Evolutionary conservation across 1,140 invertebrate genomes (phyloP).

Genomic region (Monomorium pharaonis): DNA sequence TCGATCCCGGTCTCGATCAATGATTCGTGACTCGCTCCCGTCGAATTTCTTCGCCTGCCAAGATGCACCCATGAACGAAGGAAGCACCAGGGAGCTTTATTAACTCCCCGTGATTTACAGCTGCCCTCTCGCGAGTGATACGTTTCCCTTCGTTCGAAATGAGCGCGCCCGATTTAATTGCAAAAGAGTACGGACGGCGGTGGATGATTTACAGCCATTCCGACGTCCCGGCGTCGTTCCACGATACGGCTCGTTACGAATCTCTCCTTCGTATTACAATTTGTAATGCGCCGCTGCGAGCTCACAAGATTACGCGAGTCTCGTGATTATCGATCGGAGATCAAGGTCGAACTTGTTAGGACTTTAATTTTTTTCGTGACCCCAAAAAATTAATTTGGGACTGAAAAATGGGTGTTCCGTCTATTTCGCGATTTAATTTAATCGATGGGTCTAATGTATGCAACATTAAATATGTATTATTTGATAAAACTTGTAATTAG

Average conservation of each 20-base stretch:
- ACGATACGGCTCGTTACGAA: conserved; percentile 69
- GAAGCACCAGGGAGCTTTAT: conserved; percentile 61
- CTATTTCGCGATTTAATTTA: not conserved
- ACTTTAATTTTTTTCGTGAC: not conserved
- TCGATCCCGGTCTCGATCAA: not conserved
- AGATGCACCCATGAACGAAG: not conserved
- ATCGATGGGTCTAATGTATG: not conserved
- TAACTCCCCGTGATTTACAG: conserved; percentile 70
- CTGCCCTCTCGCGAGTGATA: conserved; percentile 64
- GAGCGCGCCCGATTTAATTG: conserved; percentile 69
- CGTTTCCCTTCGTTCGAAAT: conserved; percentile 68
- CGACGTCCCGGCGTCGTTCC: conserved; percentile 61
- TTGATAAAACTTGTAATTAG: no score
- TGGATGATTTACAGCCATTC: conserved; percentile 67
- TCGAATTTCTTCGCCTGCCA: conserved; percentile 60
- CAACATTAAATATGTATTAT: not conserved
- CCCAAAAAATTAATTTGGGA: no score
- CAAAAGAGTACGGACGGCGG: conserved; percentile 64
- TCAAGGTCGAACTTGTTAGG: not conserved
- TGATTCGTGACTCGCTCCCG: not conserved
- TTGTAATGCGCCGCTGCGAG: not conserved
- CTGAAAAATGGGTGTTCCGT: not conserved
- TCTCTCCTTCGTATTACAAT: conserved; percentile 52
- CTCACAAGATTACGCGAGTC: conserved; percentile 34
- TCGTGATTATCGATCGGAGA: not conserved